Base-by-base conservation (phyloP, 2,797 vertebrate genomes). In the Cephalopachus bancanus region DNA sequence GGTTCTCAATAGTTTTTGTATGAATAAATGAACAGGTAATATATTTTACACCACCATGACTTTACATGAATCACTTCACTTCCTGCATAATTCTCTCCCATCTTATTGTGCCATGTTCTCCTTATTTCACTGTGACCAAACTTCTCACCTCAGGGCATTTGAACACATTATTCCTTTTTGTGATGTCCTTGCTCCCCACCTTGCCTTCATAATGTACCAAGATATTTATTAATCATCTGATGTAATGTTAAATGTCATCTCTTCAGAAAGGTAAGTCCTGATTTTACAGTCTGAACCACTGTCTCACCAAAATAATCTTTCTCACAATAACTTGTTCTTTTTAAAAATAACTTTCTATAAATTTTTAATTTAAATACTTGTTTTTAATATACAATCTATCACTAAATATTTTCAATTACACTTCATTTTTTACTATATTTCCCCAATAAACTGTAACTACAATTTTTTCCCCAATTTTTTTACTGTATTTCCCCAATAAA, bases 181-280 rank as follows among this genome's bases (percentile, higher is more conserved):
- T 37, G 24, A 28, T 88, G 15, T n/a, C 22, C 15, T 37, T 91
- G 69, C 1, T 78, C 14, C 72, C 12, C 22, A 74, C 4, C 64
- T 11, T 33, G 89, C 37, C 19, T 81, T 49, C 16, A 44, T 71
- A 30, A 33, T 53, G 14, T 80, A 3, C 57, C 15, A 78, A 78
- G 19, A 83, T 57, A 26, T 11, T 92, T 86, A 78, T n/a, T 10
- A 74, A 74, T 79, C 12, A 93, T 96, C 17, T 74, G 3, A 55
- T 87, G 72, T 60, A 2, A 89, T 69, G 93, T 87, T 75, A 92
- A 67, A 51, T 75, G 16, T n/a, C 9, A 88, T 91, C 83, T 87
- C 24, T 55, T 93, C 49, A 79, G 2, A 65, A 14, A 78, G 0
- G 7, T 69, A 0, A 12, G 51, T 28, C 49, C 19, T 89, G 67